Evolutionary conservation across 2,797 vertebrate genomes (phyloP).

Genomic region (Calcarius lapponicus): DNA sequence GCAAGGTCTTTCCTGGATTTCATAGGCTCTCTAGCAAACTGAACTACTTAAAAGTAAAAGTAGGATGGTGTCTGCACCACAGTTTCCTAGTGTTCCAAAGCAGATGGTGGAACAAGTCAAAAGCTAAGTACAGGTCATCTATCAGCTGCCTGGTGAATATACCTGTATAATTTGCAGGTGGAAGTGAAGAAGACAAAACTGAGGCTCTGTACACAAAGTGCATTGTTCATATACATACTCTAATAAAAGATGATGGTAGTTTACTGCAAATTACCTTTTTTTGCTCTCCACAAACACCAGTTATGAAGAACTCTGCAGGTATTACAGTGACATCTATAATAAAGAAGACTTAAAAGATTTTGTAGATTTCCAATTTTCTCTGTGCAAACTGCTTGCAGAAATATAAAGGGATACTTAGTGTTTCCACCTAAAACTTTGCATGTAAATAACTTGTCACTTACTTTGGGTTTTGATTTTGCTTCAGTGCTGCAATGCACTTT

Average conservation of each 20-base stretch:
- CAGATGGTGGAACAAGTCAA: not conserved
- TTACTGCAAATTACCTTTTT: not conserved
- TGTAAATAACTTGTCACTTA: slow-evolving; percentile 60
- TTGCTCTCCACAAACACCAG: not conserved
- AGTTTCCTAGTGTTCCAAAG: not conserved
- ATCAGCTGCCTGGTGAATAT: not conserved
- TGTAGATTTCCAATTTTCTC: not conserved
- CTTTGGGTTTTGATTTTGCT: slow-evolving; percentile 84
- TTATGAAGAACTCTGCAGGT: not conserved
- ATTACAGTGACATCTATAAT: not conserved
- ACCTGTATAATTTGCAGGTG: not conserved
- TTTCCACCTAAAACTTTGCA: not conserved
- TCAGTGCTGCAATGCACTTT: slow-evolving; percentile 88
- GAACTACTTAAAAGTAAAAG: not conserved
- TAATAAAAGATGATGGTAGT: not conserved
- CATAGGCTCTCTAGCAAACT: not conserved
- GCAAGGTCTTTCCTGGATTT: not conserved
- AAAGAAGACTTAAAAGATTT: not conserved
- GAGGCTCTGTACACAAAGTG: not conserved
- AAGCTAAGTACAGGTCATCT: not conserved
- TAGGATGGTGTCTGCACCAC: not conserved
- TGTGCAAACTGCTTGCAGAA: not conserved
- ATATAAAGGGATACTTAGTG: not conserved
- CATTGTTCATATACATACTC: not conserved
- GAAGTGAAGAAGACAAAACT: not conserved